Percentiles rank a stretch among this genome's conserved stretches.
phyloP scores from a whole-genome alignment of 2,888 invertebrate species.

The Limenitis camilla region DNA sequence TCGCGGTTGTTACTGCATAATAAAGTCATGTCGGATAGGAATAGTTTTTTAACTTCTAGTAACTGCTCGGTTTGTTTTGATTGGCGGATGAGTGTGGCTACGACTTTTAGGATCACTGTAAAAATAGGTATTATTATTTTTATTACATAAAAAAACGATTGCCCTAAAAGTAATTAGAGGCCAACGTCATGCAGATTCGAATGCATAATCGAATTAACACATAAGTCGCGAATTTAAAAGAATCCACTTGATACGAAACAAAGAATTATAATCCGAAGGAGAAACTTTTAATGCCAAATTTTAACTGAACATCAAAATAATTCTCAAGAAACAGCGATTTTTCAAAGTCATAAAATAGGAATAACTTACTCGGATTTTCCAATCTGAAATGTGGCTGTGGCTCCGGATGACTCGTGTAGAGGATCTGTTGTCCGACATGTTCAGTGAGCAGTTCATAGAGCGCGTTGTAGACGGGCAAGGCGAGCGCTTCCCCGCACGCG shows the following conservation, averaged over 20 bases:
- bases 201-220: no score
- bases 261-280: no score
- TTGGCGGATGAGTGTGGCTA: slow-evolving; percentile 96
- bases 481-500: slow-evolving; percentile 83
- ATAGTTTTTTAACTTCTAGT: slow-evolving; percentile 94
- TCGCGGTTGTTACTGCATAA: slow-evolving; percentile 98
- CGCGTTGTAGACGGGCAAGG: slow-evolving; percentile 97
- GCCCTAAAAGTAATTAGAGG: no score
- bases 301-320: no score
- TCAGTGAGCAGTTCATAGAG: slow-evolving; percentile 99
- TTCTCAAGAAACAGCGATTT: no score
- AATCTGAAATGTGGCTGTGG: slow-evolving; percentile 95
- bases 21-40: slow-evolving; percentile 98
- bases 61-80: slow-evolving; percentile 95
- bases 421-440: slow-evolving; percentile 95
- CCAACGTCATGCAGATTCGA: no score
- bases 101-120: slow-evolving; percentile 97
- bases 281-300: no score
- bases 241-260: no score
- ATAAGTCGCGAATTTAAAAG: no score
- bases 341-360: not conserved
- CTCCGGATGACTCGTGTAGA: slow-evolving; percentile 94
- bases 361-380: slow-evolving; percentile 93
- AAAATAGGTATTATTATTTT: no score
- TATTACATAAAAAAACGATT: no score